Conservation (phyloP, 35 echinoderm and acorn worm species). For the Apostichopus californicus region DNA sequence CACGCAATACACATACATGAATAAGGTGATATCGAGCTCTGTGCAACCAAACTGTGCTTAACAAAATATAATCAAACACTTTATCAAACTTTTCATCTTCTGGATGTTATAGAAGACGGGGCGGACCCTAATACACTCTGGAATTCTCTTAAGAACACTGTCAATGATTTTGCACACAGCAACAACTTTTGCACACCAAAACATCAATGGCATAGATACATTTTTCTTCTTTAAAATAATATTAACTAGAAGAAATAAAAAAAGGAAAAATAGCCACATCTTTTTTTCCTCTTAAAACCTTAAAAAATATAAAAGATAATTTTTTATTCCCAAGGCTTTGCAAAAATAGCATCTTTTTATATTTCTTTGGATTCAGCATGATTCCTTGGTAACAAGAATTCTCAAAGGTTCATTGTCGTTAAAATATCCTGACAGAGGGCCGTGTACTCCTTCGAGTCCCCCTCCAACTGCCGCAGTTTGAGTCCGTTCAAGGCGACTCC, state of each 20-base stretch:
- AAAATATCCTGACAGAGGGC: conserved; percentile 90
- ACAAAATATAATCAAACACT: no score
- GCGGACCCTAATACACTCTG: no score
- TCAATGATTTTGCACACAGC: not conserved
- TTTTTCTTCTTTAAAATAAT: not conserved
- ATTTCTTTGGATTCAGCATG: conserved; percentile 45
- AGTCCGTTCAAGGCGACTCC: conserved; percentile 89
- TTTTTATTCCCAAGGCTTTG: conserved; percentile 43
- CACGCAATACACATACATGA: no score
- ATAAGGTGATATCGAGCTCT: no score
- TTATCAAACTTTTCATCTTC: no score
- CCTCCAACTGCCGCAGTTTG: conserved; percentile 88
- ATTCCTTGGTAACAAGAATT: not conserved
- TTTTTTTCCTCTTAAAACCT: not conserved
- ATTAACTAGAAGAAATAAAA: not conserved
- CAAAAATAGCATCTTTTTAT: conserved; percentile 49
- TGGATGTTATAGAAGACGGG: no score
- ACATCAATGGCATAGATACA: conserved; percentile 44
- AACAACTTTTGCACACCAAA: conserved; percentile 23
- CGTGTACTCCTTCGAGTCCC: conserved; percentile 86
- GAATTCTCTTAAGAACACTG: no score
- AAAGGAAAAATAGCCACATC: conserved; percentile 16
- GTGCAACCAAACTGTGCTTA: no score
- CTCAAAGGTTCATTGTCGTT: conserved; percentile 87
- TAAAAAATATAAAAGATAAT: conserved; percentile 45